phyloP scores from a whole-genome alignment of 2,888 invertebrate genomes.

The Acronicta aceris region DNA sequence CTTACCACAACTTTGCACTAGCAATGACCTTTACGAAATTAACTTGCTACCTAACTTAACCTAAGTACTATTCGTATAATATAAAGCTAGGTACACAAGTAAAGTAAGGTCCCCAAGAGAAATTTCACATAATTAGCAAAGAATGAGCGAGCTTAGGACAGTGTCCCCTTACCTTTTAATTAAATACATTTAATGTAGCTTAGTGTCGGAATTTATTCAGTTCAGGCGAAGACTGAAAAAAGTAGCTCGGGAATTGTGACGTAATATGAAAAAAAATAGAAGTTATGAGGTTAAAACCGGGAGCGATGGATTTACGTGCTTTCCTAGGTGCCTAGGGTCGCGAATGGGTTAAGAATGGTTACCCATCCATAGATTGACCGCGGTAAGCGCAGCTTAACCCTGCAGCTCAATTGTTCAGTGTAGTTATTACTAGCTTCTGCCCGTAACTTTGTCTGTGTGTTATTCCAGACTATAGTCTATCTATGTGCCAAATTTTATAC shows the following conservation, averaged over 20 bases:
- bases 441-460: no score
- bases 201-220: slow-evolving; percentile 19
- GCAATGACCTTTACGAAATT: slow-evolving; percentile 10
- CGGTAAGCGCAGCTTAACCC: no score
- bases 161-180: slow-evolving; percentile 47
- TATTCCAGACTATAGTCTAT: no score
- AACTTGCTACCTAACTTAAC: slow-evolving; percentile 1
- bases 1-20: background rate
- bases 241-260: background rate
- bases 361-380: no score
- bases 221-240: background rate
- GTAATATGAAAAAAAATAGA: background rate
- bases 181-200: slow-evolving; percentile 36
- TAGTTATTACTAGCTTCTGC: no score
- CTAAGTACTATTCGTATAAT: background rate
- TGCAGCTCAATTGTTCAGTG: no score
- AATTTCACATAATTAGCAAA: slow-evolving; percentile 46
- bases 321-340: no score
- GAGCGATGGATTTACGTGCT: no score
- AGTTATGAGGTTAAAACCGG: no score
- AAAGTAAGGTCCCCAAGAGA: slow-evolving; percentile 29
- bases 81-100: slow-evolving; percentile 14
- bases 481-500: no score
- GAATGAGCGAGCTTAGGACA: slow-evolving; percentile 26
- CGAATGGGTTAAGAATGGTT: no score